These are phyloP conservation scores for Zeugodacus cucurbitae DNA, from an alignment of 1,140 invertebrate species.

Conservation along the genomic window DNA sequence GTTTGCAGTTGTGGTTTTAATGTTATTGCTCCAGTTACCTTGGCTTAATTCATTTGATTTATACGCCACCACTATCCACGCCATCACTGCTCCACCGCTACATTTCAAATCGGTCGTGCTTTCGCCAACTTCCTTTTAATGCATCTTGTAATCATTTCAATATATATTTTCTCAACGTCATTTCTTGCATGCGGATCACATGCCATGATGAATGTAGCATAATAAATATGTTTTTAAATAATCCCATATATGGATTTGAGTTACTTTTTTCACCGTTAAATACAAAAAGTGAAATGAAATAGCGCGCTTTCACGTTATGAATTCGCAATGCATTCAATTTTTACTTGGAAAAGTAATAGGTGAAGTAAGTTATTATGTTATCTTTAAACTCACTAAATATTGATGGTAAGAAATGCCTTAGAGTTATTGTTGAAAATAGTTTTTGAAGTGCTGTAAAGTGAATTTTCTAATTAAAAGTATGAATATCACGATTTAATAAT, in stretches of 20 bases:
- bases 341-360: too few species aligned
- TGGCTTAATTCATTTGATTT: constrained; percentile 35
- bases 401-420: too few species aligned
- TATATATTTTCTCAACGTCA: not conserved
- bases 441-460: too few species aligned
- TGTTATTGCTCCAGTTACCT: constrained; percentile 25
- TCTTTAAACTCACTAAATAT: too few species aligned
- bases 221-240: constrained; percentile 18
- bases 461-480: too few species aligned
- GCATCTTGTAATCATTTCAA: constrained; percentile 11
- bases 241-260: not conserved
- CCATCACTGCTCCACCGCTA: not conserved
- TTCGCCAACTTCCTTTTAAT: constrained; percentile 2
- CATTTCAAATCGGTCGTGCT: not conserved
- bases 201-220: not conserved
- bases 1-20: constrained; percentile 2
- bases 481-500: too few species aligned
- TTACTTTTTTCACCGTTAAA: not conserved
- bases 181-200: not conserved
- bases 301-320: not conserved
- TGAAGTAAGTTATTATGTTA: too few species aligned
- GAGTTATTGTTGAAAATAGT: too few species aligned
- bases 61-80: not conserved
- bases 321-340: not conserved
- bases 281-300: not conserved